Percentiles rank a stretch among this genome's conserved stretches.
These are phyloP conservation scores for Suncus etruscus DNA, from an alignment of 2,113 vertebrate genomes.

Conservation along the genomic window DNA sequence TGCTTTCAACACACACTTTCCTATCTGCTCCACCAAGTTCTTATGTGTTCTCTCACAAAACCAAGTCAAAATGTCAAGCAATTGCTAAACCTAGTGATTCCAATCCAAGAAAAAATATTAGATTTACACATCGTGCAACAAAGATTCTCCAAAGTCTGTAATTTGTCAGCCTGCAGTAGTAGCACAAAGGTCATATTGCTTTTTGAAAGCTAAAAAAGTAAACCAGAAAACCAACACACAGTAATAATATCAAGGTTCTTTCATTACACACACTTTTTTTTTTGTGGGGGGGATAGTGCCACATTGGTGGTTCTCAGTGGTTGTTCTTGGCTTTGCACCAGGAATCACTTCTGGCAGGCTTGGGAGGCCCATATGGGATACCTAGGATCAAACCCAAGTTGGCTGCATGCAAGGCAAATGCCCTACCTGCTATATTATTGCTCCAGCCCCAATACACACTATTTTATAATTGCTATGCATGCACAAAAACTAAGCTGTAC, in stretches of 20 bases:
- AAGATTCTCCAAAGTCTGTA: not conserved
- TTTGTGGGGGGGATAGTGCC: too few relatives aligned
- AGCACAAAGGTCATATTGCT: not conserved
- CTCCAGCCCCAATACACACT: too few relatives aligned
- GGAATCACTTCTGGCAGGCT: too few relatives aligned
- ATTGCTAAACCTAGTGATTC: not conserved
- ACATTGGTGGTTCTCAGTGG: too few relatives aligned
- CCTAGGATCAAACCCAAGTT: too few relatives aligned
- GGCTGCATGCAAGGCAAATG: too few relatives aligned
- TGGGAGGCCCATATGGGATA: too few relatives aligned
- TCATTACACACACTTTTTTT: not conserved
- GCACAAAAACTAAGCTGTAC: not conserved
- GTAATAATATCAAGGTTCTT: not conserved
- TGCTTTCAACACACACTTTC: not conserved
- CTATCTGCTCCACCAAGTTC: not conserved
- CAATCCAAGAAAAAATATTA: conserved; percentile 12
- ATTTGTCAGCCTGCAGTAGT: not conserved
- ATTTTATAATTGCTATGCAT: too few relatives aligned
- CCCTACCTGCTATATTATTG: too few relatives aligned
- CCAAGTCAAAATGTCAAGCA: not conserved
- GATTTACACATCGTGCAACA: not conserved
- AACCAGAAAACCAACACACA: not conserved
- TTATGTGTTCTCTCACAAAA: not conserved
- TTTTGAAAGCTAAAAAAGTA: conserved; percentile 34
- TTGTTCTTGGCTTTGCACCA: too few relatives aligned